A percentile compares a stretch with the other conserved stretches of the same genome.
Conservation (phyloP, 2,888 invertebrate species). For the Bembecia ichneumoniformis region DNA sequence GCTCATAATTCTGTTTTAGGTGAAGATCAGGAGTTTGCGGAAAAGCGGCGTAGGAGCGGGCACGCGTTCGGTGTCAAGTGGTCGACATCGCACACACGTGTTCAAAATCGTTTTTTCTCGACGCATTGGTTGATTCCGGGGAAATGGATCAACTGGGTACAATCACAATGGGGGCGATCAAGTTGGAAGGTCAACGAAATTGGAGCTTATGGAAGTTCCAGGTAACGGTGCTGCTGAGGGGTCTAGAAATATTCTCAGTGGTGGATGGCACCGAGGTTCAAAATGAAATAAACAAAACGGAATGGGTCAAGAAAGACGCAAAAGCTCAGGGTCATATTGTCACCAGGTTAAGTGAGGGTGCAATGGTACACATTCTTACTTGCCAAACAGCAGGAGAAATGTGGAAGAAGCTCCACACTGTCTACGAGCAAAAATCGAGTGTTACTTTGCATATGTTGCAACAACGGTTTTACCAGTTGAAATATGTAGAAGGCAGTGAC, state of each 20-base stretch:
- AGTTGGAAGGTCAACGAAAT: background rate
- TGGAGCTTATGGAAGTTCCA: background rate
- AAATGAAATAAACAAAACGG: background rate
- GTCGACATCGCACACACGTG: background rate
- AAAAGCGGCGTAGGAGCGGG: background rate
- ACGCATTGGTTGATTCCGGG: background rate
- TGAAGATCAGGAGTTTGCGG: background rate
- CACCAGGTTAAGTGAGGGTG: conserved; percentile 5
- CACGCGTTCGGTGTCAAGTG: background rate
- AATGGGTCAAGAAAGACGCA: conserved; percentile 4
- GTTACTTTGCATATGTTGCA: conserved; percentile 19
- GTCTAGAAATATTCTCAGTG: background rate
- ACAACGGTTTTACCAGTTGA: conserved; percentile 13
- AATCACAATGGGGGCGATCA: background rate
- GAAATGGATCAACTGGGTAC: background rate
- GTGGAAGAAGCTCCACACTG: conserved; percentile 12
- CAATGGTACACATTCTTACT: conserved; percentile 9
- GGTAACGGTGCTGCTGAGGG: background rate
- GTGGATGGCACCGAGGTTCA: background rate
- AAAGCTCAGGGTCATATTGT: conserved; percentile 7
- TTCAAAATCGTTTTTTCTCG: background rate
- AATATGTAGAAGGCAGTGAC: conserved; percentile 8
- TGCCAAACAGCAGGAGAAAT: conserved; percentile 11
- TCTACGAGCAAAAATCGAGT: conserved; percentile 21
- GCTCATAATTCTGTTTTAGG: background rate